These are phyloP conservation scores for Arbacia lixula DNA, from an alignment of 53 echinoderm and acorn worm genomes.

Conservation along the genomic window DNA sequence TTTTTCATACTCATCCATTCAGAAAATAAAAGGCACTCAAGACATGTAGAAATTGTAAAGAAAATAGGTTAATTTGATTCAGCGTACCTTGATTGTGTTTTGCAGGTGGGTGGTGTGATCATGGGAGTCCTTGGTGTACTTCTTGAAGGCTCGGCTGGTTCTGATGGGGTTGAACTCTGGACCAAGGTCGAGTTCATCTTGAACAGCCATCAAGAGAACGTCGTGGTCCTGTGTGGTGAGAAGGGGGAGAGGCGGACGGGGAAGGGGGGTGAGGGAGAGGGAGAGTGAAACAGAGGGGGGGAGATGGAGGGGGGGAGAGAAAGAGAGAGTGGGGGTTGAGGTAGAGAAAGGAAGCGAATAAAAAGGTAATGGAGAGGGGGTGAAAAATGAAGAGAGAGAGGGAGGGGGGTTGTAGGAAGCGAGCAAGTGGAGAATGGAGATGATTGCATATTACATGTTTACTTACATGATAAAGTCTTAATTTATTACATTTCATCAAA, in stretches of 20 bases:
- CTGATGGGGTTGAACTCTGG: conserved; percentile 11
- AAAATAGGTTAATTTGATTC: too few relatives aligned
- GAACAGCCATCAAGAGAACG: conserved; percentile 6
- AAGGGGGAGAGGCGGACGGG: not conserved
- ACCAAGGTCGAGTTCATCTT: conserved; percentile 23
- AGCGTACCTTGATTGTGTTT: conserved; percentile 4
- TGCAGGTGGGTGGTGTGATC: not conserved
- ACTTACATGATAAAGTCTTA: too few relatives aligned
- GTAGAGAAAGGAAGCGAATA: too few relatives aligned
- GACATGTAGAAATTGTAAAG: too few relatives aligned
- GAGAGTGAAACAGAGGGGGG: not conserved
- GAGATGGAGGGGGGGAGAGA: not conserved
- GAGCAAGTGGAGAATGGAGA: too few relatives aligned
- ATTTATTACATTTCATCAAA: too few relatives aligned
- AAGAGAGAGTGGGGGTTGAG: not conserved
- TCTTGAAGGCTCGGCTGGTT: conserved; percentile 8
- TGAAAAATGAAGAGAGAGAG: too few relatives aligned
- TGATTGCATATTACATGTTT: too few relatives aligned
- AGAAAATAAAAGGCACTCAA: too few relatives aligned
- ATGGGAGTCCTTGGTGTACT: not conserved
- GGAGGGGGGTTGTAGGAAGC: too few relatives aligned
- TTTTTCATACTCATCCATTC: too few relatives aligned
- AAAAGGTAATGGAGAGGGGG: not conserved
- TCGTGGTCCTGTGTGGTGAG: conserved; percentile 8
- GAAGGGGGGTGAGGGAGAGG: not conserved